Percentiles rank a stretch among this genome's conserved stretches.
Evolutionary conservation across 2,113 vertebrate species (phyloP).

Genomic region (Bombycilla garrulus): DNA sequence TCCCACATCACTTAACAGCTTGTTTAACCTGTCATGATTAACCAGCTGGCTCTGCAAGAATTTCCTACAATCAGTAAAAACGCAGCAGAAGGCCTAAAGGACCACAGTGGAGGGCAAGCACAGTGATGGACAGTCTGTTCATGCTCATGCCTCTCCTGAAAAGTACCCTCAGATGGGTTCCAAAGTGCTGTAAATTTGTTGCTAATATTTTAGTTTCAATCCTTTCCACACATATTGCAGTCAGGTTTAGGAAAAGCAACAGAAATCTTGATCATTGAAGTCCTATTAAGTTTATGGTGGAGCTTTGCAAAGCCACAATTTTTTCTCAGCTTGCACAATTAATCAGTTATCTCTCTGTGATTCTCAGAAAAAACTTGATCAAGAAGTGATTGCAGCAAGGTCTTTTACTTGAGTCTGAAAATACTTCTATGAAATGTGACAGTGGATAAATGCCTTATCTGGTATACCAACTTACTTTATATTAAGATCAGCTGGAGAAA

Average conservation of each 20-base stretch:
- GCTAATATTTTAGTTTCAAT: not conserved
- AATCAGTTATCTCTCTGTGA: not conserved
- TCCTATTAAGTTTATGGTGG: not conserved
- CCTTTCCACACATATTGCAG: not conserved
- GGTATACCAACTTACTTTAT: not conserved
- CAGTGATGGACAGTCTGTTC: not conserved
- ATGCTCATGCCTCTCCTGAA: not conserved
- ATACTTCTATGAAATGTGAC: not conserved
- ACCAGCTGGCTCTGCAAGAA: not conserved
- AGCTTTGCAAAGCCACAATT: not conserved
- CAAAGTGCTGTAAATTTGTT: not conserved
- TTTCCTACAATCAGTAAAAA: not conserved
- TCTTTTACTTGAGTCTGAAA: not conserved
- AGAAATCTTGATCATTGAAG: not conserved
- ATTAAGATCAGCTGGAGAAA: not conserved
- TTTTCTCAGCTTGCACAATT: not conserved
- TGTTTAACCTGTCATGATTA: not conserved
- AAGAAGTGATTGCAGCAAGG: not conserved
- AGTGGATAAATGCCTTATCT: not conserved
- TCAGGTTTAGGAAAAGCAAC: not conserved
- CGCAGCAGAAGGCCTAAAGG: not conserved
- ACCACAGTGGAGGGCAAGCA: not conserved
- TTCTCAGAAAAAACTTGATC: conserved; percentile 20
- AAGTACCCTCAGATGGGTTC: not conserved
- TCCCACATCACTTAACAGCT: conserved; percentile 19